These are phyloP conservation scores for Ginglymostoma cirratum DNA, from an alignment of 2,113 vertebrate species.

Conservation along the genomic window DNA sequence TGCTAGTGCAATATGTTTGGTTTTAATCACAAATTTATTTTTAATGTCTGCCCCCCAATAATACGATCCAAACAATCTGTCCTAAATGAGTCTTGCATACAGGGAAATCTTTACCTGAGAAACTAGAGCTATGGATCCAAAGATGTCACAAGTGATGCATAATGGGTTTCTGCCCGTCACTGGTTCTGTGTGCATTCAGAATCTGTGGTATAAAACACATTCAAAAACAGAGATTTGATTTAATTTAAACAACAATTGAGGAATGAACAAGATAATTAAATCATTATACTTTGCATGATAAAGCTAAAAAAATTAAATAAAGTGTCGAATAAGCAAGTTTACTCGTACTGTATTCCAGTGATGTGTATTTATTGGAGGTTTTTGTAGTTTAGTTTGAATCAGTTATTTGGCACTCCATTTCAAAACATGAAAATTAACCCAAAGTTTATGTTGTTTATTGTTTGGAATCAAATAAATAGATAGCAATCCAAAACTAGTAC, in stretches of 20 bases:
- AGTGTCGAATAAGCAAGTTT: not conserved
- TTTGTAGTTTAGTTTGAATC: not conserved
- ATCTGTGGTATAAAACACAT: not conserved
- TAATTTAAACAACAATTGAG: conserved; percentile 12
- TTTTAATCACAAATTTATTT: not conserved
- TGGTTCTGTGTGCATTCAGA: not conserved
- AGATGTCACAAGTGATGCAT: not conserved
- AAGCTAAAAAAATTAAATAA: not conserved
- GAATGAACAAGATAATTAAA: conserved; percentile 5
- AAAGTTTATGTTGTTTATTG: not conserved
- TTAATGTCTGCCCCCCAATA: not conserved
- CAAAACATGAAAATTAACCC: not conserved
- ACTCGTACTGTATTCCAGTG: not conserved
- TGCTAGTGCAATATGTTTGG: not conserved
- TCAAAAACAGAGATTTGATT: not conserved
- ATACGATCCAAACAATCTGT: not conserved
- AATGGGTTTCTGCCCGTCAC: not conserved
- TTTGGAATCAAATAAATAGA: not conserved
- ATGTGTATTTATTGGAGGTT: not conserved
- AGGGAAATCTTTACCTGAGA: not conserved
- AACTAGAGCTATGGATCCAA: not conserved
- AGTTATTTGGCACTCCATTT: not conserved
- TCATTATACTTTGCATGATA: not conserved
- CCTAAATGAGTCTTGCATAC: not conserved
- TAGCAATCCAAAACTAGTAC: not conserved